phyloP scores from a whole-genome alignment of 2,888 invertebrate species.

The Sminthurides aquaticus region DNA sequence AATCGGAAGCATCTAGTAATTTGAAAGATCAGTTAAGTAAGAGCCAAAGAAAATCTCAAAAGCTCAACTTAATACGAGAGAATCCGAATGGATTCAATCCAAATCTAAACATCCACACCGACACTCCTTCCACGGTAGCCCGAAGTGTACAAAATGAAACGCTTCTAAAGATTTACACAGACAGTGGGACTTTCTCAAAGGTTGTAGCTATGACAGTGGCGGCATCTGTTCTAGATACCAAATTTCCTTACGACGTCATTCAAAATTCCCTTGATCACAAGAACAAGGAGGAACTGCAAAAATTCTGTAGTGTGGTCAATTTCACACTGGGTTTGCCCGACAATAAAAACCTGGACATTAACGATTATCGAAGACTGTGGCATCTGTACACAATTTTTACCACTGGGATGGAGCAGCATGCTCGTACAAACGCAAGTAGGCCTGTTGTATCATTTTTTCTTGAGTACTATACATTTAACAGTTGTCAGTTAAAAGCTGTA shows the following conservation, averaged over 20 bases:
- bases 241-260: conserved; percentile 26
- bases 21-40: conserved; percentile 11
- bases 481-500: too few relatives aligned
- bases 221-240: conserved; percentile 23
- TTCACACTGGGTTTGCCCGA: conserved; percentile 20
- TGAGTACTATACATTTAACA: too few relatives aligned
- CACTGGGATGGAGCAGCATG: conserved; percentile 21
- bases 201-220: conserved; percentile 32
- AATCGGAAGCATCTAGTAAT: conserved; percentile 6
- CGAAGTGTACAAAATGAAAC: conserved; percentile 19
- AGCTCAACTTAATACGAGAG: conserved; percentile 17
- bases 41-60: conserved; percentile 20
- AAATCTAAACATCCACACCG: background rate
- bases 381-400: conserved; percentile 30
- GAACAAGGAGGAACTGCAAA: conserved; percentile 24
- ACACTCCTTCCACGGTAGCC: background rate
- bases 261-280: conserved; percentile 19
- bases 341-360: conserved; percentile 5
- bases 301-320: conserved; percentile 27
- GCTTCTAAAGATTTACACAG: conserved; percentile 27
- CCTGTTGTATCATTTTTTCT: too few relatives aligned
- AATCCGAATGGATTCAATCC: background rate
- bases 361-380: conserved; percentile 25
- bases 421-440: too few relatives aligned
- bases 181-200: conserved; percentile 28